These are phyloP conservation scores for Ptychodera flava DNA, from an alignment of 35 echinoderm and acorn worm species.

Conservation along the genomic window DNA sequence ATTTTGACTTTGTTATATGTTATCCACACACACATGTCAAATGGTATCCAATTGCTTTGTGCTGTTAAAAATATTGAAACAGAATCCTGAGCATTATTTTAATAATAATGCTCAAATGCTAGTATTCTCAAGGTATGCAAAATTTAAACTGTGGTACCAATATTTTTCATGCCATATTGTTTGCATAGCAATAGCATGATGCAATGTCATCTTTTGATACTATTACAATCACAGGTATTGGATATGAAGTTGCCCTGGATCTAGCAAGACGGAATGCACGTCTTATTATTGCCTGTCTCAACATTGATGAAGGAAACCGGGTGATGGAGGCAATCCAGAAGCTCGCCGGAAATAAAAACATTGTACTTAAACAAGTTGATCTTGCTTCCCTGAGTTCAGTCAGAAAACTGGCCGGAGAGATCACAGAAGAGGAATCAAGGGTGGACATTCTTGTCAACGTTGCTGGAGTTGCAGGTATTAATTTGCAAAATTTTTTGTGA, in stretches of 20 bases:
- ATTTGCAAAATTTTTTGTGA: too few species aligned
- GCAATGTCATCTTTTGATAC: neutral
- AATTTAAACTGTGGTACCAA: too few species aligned
- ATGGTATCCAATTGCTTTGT: too few species aligned
- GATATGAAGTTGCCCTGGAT: conserved; percentile 50
- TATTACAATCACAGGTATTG: conserved; percentile 36
- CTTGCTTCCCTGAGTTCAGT: conserved; percentile 50
- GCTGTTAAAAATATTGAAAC: too few species aligned
- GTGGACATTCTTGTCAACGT: conserved; percentile 56
- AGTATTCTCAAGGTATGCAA: too few species aligned
- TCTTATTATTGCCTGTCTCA: conserved; percentile 49
- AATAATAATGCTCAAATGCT: too few species aligned
- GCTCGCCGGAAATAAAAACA: conserved; percentile 24
- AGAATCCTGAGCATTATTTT: too few species aligned
- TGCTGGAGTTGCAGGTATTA: conserved; percentile 34
- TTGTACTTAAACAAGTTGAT: conserved; percentile 34
- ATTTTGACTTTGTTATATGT: too few species aligned
- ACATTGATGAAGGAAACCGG: conserved; percentile 18
- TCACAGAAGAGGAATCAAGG: conserved; percentile 25
- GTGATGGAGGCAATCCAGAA: conserved; percentile 33
- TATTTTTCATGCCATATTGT: too few species aligned
- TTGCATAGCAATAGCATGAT: too few species aligned
- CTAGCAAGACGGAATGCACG: conserved; percentile 41
- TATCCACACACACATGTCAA: too few species aligned
- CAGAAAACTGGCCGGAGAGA: conserved; percentile 32